These are phyloP conservation scores for Zoanthus solanderi DNA, from an alignment of 92 coral and sea anemone genomes.

Conservation along the genomic window DNA sequence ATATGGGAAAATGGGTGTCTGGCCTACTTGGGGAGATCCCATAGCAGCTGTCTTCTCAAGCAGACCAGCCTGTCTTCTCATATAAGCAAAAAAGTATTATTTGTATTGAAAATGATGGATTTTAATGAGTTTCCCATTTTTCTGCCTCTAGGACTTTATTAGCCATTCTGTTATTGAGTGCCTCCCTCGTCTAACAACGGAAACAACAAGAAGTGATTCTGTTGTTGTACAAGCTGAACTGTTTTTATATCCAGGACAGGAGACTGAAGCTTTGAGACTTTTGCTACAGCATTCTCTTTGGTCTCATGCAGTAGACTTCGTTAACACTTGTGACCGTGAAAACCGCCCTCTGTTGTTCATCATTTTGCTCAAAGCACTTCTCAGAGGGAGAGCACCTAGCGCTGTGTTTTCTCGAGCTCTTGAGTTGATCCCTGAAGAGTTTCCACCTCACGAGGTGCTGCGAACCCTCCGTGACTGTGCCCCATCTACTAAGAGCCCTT, in stretches of 20 bases:
- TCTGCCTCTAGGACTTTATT: conserved; percentile 70
- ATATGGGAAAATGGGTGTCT: too few relatives aligned
- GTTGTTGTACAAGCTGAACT: conserved; percentile 75
- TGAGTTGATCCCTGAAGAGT: conserved; percentile 64
- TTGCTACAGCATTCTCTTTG: conserved; percentile 82
- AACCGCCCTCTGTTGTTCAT: conserved; percentile 58
- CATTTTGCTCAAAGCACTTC: conserved; percentile 76
- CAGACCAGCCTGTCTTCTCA: too few relatives aligned
- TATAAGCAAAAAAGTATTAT: too few relatives aligned
- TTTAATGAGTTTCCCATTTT: background rate
- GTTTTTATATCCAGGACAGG: conserved; percentile 82
- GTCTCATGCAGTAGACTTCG: conserved; percentile 83
- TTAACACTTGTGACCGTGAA: conserved; percentile 57
- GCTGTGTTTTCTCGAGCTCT: conserved; percentile 72
- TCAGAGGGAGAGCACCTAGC: conserved; percentile 65
- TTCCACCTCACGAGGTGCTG: conserved; percentile 72
- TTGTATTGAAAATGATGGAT: too few relatives aligned
- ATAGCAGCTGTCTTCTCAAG: too few relatives aligned
- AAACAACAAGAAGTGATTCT: conserved; percentile 64
- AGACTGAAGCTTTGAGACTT: conserved; percentile 84
- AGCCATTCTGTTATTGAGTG: conserved; percentile 85
- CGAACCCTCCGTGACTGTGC: conserved; percentile 60
- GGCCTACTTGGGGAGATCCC: too few relatives aligned
- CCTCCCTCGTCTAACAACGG: conserved; percentile 77
- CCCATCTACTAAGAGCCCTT: conserved; percentile 60